Evolutionary conservation across 1,140 invertebrate species (phyloP).

Genomic region (Zaprionus gabonicus): DNA sequence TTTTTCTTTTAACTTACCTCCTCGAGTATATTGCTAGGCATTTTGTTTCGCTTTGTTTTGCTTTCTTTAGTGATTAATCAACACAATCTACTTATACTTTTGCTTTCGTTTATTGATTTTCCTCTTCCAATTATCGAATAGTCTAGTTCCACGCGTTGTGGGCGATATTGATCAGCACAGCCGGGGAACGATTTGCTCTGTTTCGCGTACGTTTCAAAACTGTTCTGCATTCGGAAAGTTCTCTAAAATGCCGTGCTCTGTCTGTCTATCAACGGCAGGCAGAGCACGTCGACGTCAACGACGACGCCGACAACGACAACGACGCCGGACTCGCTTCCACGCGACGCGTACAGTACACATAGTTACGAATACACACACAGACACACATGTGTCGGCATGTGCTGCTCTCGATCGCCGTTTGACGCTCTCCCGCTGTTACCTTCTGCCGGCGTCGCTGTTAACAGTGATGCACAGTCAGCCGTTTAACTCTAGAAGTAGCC

Average conservation of each 20-base stretch:
- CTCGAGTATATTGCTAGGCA: conserved; percentile 81
- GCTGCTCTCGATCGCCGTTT: conserved; percentile 29
- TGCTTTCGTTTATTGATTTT: conserved; percentile 26
- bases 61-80: conserved; percentile 41
- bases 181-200: conserved; percentile 54
- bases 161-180: conserved; percentile 11
- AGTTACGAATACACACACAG: conserved; percentile 2
- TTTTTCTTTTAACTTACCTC: conserved; percentile 60
- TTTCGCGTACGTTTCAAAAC: conserved; percentile 74
- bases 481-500: neutral
- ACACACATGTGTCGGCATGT: conserved; percentile 25
- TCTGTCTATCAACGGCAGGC: conserved; percentile 5
- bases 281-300: conserved; percentile 5
- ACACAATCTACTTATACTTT: conserved; percentile 36
- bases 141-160: conserved; percentile 16
- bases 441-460: conserved; percentile 12
- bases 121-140: conserved; percentile 27
- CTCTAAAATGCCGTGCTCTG: conserved; percentile 43
- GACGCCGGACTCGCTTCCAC: conserved; percentile 48
- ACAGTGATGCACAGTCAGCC: conserved; percentile 17
- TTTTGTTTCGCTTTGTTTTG: conserved; percentile 50
- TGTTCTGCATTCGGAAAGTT: conserved; percentile 64
- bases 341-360: conserved; percentile 19
- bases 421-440: conserved; percentile 25
- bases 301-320: neutral